Conservation (phyloP, 2,797 vertebrate genomes). For the Orientallactaga sibirica region DNA sequence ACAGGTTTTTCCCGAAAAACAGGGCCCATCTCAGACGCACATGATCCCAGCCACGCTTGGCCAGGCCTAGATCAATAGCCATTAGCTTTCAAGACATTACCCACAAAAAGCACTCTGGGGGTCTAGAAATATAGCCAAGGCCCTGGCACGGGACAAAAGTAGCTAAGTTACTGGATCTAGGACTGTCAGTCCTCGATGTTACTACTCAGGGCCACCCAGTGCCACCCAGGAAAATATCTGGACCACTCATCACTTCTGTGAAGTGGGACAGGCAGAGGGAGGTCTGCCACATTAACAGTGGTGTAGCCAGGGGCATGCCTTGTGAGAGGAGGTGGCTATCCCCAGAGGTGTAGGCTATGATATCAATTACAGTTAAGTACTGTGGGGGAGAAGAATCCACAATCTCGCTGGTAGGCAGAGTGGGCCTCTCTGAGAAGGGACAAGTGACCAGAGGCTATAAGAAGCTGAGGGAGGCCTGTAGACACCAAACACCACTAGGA, state of each 20-base stretch:
- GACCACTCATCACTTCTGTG: background rate
- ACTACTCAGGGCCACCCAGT: accelerated
- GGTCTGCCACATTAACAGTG: background rate
- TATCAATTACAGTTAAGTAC: no score
- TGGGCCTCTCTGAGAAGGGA: background rate
- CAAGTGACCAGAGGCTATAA: background rate
- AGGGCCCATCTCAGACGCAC: background rate
- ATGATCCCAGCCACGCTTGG: background rate
- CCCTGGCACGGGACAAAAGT: background rate
- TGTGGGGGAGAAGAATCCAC: background rate
- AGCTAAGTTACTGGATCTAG: background rate
- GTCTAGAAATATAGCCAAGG: background rate
- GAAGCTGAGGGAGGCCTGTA: accelerated
- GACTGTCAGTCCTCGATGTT: background rate
- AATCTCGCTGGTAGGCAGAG: accelerated
- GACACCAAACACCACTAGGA: accelerated
- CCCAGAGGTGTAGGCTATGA: background rate
- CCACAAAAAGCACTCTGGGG: background rate
- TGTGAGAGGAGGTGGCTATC: no score
- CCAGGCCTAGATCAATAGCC: conserved; percentile 63
- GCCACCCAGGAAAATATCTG: background rate
- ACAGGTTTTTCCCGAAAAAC: conserved; percentile 47
- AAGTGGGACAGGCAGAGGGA: background rate
- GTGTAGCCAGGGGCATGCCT: accelerated
- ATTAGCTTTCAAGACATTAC: conserved; percentile 65